Percentiles rank a stretch among this genome's conserved stretches.
Conservation (phyloP, 2,888 invertebrate genomes). For the Celastrina argiolus region DNA sequence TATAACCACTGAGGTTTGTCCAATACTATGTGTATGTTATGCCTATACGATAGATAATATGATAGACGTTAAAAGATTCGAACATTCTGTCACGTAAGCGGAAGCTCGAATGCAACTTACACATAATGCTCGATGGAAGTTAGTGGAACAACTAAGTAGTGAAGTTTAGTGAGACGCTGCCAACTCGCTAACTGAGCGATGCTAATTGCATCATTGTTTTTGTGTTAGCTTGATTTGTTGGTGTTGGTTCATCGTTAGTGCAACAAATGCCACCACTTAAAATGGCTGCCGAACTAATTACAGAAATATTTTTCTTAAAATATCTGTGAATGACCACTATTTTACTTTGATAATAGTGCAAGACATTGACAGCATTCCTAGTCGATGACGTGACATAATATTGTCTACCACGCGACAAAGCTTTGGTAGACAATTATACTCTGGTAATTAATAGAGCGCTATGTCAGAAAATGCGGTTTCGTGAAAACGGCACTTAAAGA, state of each 20-base stretch:
- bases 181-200: slow-evolving; percentile 43
- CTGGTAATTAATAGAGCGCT: too few species aligned
- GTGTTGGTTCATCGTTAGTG: slow-evolving; percentile 21
- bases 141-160: slow-evolving; percentile 50
- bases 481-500: too few species aligned
- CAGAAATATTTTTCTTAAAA: not conserved
- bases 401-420: too few species aligned
- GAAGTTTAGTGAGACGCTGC: slow-evolving; percentile 47
- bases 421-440: too few species aligned
- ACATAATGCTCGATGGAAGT: slow-evolving; percentile 36
- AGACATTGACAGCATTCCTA: too few species aligned
- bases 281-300: not conserved
- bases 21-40: too few species aligned
- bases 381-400: too few species aligned
- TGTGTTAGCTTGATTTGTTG: slow-evolving; percentile 37
- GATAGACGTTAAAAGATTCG: not conserved
- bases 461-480: too few species aligned
- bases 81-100: slow-evolving; percentile 18
- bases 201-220: slow-evolving; percentile 60
- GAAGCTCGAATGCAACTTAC: slow-evolving; percentile 20
- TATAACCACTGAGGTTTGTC: too few species aligned
- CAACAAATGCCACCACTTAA: slow-evolving; percentile 13
- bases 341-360: too few species aligned
- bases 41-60: too few species aligned
- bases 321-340: too few species aligned